Base-by-base conservation (phyloP, 1,140 invertebrate species). In the Drosophila watanabei region DNA sequence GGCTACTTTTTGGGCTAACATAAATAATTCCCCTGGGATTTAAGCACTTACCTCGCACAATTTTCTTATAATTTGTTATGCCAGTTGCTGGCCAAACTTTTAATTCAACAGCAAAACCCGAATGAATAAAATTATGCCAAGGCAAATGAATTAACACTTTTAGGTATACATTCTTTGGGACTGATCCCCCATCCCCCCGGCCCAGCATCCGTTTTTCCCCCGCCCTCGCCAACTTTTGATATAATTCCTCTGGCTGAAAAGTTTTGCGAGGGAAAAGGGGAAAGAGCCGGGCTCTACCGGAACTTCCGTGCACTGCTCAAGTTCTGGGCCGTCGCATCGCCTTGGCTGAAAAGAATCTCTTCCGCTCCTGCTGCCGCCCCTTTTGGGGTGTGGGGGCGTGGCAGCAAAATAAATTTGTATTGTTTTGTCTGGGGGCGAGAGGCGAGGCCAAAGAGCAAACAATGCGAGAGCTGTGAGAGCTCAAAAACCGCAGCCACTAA, bases 401-500 rank as follows among this genome's bases (percentile, higher is more conserved):
- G 81, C 76, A 60, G 49, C 51, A 72, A 82, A 75, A 82, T 89
- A 79, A 82, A 86, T 89, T 90, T 89, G 86, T 90, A 80, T 86
- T 88, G 84, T 88, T 83, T 88, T 65, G 79, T 65, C 61, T 62
- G 32, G 62, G 85, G 84, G 77, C 68, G 33, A 41, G 70, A 13
- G 86, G 65, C 71, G 80, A 87, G 82, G 82, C 87, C 87, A 90
- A 86, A 90, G 87, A 90, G 86, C 86, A 90, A 90, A 90, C 86
- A 90, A 84, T 75, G 37, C 69, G 43, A 61, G 68, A 61, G 68
- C 46, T 90, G 82, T 66, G 66, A 89, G 79, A 80, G 86, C 75
- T 78, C 82, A 80, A 82, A 90, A 90, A 91, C 86, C 86, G 86
- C 86, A 90, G 87, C 86, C 82, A 91, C 86, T 90, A 90, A 90